Evolutionary conservation across 2,888 invertebrate species (phyloP).

Genomic region (Dryobota labecula): DNA sequence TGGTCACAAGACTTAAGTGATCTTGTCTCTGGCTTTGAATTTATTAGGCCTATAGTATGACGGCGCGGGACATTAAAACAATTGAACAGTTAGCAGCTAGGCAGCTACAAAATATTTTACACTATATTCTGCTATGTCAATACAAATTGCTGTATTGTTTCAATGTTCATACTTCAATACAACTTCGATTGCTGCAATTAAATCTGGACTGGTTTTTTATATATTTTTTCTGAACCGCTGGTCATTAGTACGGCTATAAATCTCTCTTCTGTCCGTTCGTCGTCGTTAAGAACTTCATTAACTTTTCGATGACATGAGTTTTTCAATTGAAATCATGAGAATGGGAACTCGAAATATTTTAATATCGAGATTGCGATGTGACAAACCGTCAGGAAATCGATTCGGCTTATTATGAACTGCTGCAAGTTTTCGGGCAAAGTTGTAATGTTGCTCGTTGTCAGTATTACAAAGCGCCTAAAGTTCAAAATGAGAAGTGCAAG

Average conservation of each 20-base stretch:
- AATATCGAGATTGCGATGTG: conserved; percentile 77
- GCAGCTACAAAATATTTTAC: conserved; percentile 27
- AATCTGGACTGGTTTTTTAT: conserved; percentile 53
- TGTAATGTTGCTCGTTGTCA: conserved; percentile 31
- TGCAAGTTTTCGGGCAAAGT: conserved; percentile 40
- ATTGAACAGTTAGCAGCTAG: conserved; percentile 26
- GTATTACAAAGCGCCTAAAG: conserved; percentile 51
- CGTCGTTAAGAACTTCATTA: conserved; percentile 88
- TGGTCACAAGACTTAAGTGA: conserved; percentile 1
- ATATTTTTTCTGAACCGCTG: conserved; percentile 73
- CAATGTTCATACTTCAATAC: conserved; percentile 44
- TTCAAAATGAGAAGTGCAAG: conserved; percentile 40
- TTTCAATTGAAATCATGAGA: conserved; percentile 82
- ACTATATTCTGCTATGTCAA: conserved; percentile 45
- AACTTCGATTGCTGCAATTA: conserved; percentile 57
- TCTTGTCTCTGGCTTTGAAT: conserved; percentile 14
- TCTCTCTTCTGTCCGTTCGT: conserved; percentile 80
- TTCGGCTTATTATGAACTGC: conserved; percentile 65
- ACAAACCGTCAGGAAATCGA: conserved; percentile 80
- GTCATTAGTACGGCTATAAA: conserved; percentile 87
- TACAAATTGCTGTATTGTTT: conserved; percentile 60
- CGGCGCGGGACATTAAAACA: conserved; percentile 32
- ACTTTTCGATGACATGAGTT: conserved; percentile 77
- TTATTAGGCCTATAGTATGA: conserved; percentile 18
- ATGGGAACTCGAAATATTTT: conserved; percentile 78